Conservation (phyloP, 2,888 invertebrate genomes). For the Xylota segnis region DNA sequence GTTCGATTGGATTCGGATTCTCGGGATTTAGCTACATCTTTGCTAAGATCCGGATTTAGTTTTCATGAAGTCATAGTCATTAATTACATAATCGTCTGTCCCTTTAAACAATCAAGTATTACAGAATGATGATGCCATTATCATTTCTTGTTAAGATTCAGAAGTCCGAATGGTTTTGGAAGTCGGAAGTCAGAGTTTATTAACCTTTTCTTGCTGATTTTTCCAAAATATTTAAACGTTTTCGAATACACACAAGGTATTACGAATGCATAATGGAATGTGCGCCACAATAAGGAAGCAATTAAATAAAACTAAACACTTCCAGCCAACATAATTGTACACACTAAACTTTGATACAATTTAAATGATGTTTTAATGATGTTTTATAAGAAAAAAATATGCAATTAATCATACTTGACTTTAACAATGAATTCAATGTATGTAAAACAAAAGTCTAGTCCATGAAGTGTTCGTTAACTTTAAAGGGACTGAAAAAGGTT, state of each 20-base stretch:
- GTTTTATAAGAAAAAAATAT: background rate
- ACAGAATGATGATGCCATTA: no score
- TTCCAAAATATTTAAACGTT: no score
- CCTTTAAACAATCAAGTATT: no score
- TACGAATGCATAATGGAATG: background rate
- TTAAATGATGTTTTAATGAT: conserved; percentile 16
- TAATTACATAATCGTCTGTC: no score
- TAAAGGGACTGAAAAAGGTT: background rate
- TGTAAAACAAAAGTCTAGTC: background rate
- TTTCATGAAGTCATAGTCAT: no score
- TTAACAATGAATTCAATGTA: background rate
- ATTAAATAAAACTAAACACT: background rate
- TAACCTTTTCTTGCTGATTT: no score
- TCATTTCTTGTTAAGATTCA: no score
- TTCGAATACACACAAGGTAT: background rate
- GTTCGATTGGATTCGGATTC: no score
- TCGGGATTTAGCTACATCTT: no score
- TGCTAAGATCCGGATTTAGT: no score
- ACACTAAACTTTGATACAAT: conserved; percentile 7
- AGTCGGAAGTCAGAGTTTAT: no score
- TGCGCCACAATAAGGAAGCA: background rate
- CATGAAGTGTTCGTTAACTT: background rate
- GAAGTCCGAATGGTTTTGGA: no score
- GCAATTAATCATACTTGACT: conserved; percentile 2
- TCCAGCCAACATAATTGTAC: background rate